Percentiles rank a stretch among this genome's conserved stretches.
Evolutionary conservation across 2,888 invertebrate species (phyloP).

Genomic region (Trichopria drosophilae): DNA sequence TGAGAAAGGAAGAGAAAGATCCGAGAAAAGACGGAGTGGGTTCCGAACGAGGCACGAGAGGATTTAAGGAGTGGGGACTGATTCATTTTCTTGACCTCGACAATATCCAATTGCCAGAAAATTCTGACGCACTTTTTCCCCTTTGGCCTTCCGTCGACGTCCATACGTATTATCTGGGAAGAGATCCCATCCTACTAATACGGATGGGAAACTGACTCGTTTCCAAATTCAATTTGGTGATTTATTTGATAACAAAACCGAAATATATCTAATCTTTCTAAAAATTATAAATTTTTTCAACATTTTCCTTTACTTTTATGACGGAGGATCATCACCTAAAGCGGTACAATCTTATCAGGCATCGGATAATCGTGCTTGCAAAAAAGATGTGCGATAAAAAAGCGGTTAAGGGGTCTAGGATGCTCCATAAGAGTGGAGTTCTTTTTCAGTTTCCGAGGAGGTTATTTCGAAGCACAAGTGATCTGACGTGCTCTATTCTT

Average conservation of each 20-base stretch:
- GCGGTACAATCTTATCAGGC: too few relatives aligned
- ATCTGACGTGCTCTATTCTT: constrained; percentile 16
- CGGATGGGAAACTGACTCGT: constrained; percentile 11
- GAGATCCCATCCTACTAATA: too few relatives aligned
- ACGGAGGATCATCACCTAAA: too few relatives aligned
- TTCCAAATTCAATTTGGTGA: constrained; percentile 12
- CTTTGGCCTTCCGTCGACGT: too few relatives aligned
- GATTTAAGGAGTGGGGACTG: constrained; percentile 50
- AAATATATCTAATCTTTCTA: neutral
- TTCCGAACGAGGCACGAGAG: constrained; percentile 38
- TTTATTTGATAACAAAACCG: neutral
- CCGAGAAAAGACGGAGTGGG: constrained; percentile 36
- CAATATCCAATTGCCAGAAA: too few relatives aligned
- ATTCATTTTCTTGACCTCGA: constrained; percentile 56
- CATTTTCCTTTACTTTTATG: neutral
- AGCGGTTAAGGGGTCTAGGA: constrained; percentile 29
- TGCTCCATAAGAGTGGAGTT: constrained; percentile 15
- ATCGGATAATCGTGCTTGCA: too few relatives aligned
- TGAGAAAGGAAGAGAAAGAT: constrained; percentile 32
- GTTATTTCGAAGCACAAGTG: neutral
- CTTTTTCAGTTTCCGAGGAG: constrained; percentile 5
- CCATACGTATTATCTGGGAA: too few relatives aligned
- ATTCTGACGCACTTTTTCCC: too few relatives aligned
- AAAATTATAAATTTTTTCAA: neutral
- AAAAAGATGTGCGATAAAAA: constrained; percentile 27